These are phyloP conservation scores for Notechis scutatus DNA, from an alignment of 2,113 vertebrate species.

Conservation along the genomic window DNA sequence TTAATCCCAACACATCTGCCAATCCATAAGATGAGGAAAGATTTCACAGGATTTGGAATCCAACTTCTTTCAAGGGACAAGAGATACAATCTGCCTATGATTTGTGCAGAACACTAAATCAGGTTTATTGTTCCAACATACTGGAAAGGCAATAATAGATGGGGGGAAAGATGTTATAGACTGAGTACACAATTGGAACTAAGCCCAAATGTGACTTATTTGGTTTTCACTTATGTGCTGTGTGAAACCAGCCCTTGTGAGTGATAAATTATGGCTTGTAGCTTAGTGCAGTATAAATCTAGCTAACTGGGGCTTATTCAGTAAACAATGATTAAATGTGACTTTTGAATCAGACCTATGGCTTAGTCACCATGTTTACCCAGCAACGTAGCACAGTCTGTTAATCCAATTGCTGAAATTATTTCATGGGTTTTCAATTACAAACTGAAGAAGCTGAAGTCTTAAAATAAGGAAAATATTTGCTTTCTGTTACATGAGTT, in stretches of 20 bases:
- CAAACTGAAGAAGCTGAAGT: neutral
- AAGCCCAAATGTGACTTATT: neutral
- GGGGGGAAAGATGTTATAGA: neutral
- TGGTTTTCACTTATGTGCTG: neutral
- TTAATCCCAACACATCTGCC: neutral
- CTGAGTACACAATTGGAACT: neutral
- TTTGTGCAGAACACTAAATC: neutral
- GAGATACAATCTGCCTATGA: neutral
- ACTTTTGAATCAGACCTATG: neutral
- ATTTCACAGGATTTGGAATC: neutral
- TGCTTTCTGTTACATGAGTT: neutral
- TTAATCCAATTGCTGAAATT: neutral
- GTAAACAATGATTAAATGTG: neutral
- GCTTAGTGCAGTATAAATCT: neutral
- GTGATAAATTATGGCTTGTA: neutral
- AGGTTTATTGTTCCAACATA: neutral
- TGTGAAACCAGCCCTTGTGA: neutral
- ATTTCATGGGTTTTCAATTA: neutral
- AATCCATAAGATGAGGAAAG: neutral
- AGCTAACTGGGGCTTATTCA: neutral
- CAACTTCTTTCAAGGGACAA: neutral
- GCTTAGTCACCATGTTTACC: neutral
- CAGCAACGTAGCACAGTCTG: neutral
- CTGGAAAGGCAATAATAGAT: neutral
- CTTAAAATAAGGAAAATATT: neutral